These are phyloP conservation scores for Caranx ignobilis DNA, from an alignment of 2,113 vertebrate species.

Conservation along the genomic window DNA sequence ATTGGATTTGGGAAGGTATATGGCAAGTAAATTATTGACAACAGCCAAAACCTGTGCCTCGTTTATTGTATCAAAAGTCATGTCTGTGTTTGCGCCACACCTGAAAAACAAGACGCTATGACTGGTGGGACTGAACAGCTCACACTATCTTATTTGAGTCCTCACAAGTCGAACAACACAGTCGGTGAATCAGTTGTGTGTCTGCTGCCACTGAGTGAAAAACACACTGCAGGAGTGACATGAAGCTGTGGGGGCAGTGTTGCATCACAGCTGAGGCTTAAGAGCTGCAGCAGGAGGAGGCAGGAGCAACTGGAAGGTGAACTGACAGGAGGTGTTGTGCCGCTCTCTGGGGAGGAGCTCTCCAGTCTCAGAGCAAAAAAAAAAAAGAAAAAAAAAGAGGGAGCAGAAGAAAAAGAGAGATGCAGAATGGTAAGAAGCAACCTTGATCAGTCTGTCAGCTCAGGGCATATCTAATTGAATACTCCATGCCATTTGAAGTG, in stretches of 20 bases:
- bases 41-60: neutral
- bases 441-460: constrained; percentile 64
- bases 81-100: neutral
- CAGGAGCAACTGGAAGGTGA: constrained; percentile 35
- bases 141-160: neutral
- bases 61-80: neutral
- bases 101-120: neutral
- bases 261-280: constrained; percentile 19
- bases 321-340: constrained; percentile 51
- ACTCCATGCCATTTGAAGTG: constrained; percentile 63
- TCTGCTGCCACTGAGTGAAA: neutral
- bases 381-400: constrained; percentile 11
- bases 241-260: constrained; percentile 62
- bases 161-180: neutral
- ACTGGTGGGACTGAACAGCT: neutral
- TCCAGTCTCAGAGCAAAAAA: constrained; percentile 32
- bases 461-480: constrained; percentile 61
- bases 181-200: constrained; percentile 22
- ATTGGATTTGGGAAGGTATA: neutral
- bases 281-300: neutral
- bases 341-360: constrained; percentile 55
- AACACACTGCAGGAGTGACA: neutral
- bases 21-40: neutral
- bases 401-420: constrained; percentile 3
- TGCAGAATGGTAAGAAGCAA: constrained; percentile 35